A percentile compares a stretch with the other conserved stretches of the same genome.
Evolutionary conservation across 23 tunicate genomes (phyloP).

Genomic region (Ciona savignyi): DNA sequence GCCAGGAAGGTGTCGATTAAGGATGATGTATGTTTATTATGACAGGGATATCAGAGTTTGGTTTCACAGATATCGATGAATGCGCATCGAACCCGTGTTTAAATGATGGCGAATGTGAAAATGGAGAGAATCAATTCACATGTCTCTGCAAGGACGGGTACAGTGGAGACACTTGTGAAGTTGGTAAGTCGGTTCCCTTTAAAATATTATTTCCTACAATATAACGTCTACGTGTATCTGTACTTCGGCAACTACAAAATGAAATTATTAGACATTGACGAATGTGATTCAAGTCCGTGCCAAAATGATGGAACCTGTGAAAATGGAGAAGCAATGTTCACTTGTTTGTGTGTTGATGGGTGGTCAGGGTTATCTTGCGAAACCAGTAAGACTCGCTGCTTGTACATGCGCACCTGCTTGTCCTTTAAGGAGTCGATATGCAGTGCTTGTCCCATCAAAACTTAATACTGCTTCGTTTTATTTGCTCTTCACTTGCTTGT

Average conservation of each 20-base stretch:
- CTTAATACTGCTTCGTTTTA: too few relatives aligned
- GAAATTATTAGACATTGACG: constrained; percentile 26
- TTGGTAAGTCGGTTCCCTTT: constrained; percentile 7
- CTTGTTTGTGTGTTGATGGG: constrained; percentile 26
- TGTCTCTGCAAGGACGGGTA: constrained; percentile 30
- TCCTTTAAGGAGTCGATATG: too few relatives aligned
- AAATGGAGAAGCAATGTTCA: constrained; percentile 22
- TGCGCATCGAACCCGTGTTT: constrained; percentile 53
- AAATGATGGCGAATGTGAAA: constrained; percentile 42
- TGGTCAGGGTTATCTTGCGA: constrained; percentile 56
- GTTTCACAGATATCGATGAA: constrained; percentile 5
- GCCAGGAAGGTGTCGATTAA: constrained; percentile 2
- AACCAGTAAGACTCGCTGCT: constrained; percentile 17
- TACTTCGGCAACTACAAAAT: too few relatives aligned
- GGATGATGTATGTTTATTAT: neutral
- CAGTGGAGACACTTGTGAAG: constrained; percentile 40
- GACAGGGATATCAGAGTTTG: neutral
- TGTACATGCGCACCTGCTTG: neutral
- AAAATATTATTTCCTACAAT: too few relatives aligned
- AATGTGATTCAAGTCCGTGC: constrained; percentile 54
- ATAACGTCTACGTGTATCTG: neutral
- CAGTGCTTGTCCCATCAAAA: too few relatives aligned
- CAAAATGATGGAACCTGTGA: constrained; percentile 45
- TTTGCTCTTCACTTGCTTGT: too few relatives aligned
- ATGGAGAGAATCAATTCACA: constrained; percentile 24